A percentile compares a stretch with the other conserved stretches of the same genome.
Evolutionary conservation across 2,888 invertebrate species (phyloP).

Genomic region (Drosophila mimica): DNA sequence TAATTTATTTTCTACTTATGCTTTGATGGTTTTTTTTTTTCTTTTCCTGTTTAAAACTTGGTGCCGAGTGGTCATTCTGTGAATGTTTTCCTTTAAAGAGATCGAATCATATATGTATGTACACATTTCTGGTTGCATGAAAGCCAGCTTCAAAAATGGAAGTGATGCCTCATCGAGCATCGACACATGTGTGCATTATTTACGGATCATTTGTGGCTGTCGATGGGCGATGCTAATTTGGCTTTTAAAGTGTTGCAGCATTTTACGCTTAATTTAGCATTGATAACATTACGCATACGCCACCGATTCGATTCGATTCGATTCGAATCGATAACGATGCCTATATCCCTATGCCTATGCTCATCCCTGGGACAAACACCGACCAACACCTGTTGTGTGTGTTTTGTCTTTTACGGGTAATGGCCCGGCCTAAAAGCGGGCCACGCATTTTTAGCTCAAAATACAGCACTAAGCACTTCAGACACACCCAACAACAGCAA

Average conservation of each 20-base stretch:
- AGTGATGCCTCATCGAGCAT: neutral
- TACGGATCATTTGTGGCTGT: slow-evolving; percentile 76
- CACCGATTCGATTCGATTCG: slow-evolving; percentile 37
- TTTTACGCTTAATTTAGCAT: slow-evolving; percentile 77
- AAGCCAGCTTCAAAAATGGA: neutral
- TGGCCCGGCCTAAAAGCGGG: slow-evolving; percentile 53
- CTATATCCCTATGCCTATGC: slow-evolving; percentile 23
- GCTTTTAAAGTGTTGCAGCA: slow-evolving; percentile 68
- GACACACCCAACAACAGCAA: slow-evolving; percentile 27
- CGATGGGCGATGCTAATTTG: slow-evolving; percentile 52
- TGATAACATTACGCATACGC: slow-evolving; percentile 66
- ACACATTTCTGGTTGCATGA: neutral
- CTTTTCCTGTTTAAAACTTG: neutral
- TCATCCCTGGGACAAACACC: slow-evolving; percentile 1
- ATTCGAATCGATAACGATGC: slow-evolving; percentile 39
- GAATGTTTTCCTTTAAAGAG: neutral
- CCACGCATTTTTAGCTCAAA: slow-evolving; percentile 55
- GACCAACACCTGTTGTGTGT: slow-evolving; percentile 70
- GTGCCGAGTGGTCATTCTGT: slow-evolving; percentile 5
- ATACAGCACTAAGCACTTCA: slow-evolving; percentile 56
- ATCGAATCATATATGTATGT: neutral
- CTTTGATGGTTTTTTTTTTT: slow-evolving; percentile 5
- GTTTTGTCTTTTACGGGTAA: slow-evolving; percentile 15
- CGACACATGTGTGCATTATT: slow-evolving; percentile 70
- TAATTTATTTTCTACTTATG: slow-evolving; percentile 19